Percentiles rank a stretch among this genome's conserved stretches.
phyloP scores from a whole-genome alignment of 2,797 vertebrate genomes.

The Leptatherina wallacei region DNA sequence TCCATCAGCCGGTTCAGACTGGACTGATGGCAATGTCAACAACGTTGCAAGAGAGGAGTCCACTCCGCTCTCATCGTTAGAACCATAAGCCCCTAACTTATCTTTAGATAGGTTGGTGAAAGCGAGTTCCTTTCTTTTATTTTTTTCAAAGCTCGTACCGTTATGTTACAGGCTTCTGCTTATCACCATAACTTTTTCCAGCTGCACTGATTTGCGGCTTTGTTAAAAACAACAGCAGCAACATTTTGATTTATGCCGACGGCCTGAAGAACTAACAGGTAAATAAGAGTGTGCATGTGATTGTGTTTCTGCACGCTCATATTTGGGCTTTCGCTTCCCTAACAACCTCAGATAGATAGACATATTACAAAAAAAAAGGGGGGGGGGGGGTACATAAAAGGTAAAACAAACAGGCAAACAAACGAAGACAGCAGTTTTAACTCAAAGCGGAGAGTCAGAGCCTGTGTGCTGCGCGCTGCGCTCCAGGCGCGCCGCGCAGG shows the following conservation, averaged over 20 bases:
- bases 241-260: not conserved
- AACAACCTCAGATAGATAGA: not conserved
- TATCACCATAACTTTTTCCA: not conserved
- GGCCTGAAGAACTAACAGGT: slow-evolving; percentile 20
- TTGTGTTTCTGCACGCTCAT: not conserved
- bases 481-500: slow-evolving; percentile 40
- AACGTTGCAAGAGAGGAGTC: slow-evolving; percentile 29
- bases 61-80: not conserved
- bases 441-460: not conserved
- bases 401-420: not conserved
- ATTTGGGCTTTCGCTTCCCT: not conserved
- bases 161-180: not conserved
- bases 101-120: not conserved
- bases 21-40: slow-evolving; percentile 48
- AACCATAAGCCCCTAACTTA: not conserved
- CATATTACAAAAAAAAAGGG: too few relatives aligned
- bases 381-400: not conserved
- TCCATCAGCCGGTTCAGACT: slow-evolving; percentile 75
- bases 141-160: too few relatives aligned
- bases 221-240: not conserved
- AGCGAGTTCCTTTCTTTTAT: not conserved
- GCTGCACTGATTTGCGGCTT: not conserved
- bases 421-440: not conserved
- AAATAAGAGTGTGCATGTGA: slow-evolving; percentile 1
- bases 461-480: slow-evolving; percentile 34